These are phyloP conservation scores for Thalassaphorura encarpata DNA, from an alignment of 1,140 invertebrate genomes.

Conservation along the genomic window DNA sequence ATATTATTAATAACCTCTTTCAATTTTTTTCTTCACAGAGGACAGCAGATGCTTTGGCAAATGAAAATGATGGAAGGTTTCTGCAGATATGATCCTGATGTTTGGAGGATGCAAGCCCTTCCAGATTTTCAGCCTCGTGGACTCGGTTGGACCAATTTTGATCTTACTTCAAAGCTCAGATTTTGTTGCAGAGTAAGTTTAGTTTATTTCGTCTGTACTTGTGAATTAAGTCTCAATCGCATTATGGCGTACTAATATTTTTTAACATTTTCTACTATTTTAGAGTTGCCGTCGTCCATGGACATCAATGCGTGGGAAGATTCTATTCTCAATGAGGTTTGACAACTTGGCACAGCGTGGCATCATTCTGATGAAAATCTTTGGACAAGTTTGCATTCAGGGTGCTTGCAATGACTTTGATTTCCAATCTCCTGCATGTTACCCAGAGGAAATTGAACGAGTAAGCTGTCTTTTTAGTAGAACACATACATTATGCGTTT, in stretches of 20 bases:
- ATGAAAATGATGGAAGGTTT: constrained; percentile 11
- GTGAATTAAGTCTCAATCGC: background rate
- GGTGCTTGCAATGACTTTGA: constrained; percentile 1
- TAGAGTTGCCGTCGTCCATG: constrained; percentile 15
- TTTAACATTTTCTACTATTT: background rate
- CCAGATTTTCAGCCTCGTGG: background rate
- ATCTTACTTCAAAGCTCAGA: constrained; percentile 13
- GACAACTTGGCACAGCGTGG: background rate
- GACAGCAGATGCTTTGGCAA: constrained; percentile 16
- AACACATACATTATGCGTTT: no score
- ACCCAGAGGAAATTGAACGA: constrained; percentile 21
- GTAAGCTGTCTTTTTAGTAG: constrained; percentile 5
- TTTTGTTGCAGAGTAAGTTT: constrained; percentile 19
- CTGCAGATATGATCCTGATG: background rate
- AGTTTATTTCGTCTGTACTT: background rate
- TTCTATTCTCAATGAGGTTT: constrained; percentile 5
- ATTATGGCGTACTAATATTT: no score
- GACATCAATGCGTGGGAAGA: constrained; percentile 20
- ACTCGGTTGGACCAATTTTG: constrained; percentile 1
- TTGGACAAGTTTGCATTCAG: constrained; percentile 17
- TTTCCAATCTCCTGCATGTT: constrained; percentile 18
- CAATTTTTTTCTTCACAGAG: constrained; percentile 5
- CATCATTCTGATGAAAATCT: constrained; percentile 17
- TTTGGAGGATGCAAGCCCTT: constrained; percentile 14
- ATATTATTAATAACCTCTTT: background rate